Evolutionary conservation across 2,113 vertebrate species (phyloP).

Genomic region (Cyanoderma ruficeps): DNA sequence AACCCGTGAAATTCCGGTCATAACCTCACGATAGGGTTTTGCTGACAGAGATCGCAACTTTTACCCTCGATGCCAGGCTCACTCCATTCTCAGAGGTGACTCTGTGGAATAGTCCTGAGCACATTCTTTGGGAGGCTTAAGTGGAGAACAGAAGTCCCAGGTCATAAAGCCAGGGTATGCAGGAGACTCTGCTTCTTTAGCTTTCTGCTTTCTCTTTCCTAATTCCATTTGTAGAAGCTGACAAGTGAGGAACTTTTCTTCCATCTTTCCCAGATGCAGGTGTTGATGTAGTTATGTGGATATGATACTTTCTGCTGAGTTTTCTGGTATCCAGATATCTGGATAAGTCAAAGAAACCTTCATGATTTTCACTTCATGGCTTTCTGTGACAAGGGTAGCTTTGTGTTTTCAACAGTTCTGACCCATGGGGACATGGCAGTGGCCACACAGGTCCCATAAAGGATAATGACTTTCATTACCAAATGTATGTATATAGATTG

Average conservation of each 20-base stretch:
- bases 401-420: neutral
- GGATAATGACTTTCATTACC: neutral
- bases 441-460: neutral
- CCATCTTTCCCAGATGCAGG: neutral
- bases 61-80: neutral
- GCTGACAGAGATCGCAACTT: neutral
- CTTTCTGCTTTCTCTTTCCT: neutral
- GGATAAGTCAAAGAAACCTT: neutral
- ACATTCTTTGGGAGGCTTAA: neutral
- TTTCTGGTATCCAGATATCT: neutral
- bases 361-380: neutral
- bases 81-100: neutral
- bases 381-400: neutral
- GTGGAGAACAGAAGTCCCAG: neutral
- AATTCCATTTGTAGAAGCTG: neutral
- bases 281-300: neutral
- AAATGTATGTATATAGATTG: neutral
- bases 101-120: neutral
- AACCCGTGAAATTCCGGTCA: neutral
- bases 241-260: neutral
- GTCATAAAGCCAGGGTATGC: neutral
- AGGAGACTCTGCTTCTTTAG: neutral
- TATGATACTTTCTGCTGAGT: neutral
- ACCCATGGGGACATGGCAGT: neutral
- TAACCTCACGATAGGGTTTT: neutral